Percentiles rank a stretch among this genome's conserved stretches.
These are phyloP conservation scores for Palaemon carinicauda DNA, from an alignment of 1,140 invertebrate genomes.

Conservation along the genomic window DNA sequence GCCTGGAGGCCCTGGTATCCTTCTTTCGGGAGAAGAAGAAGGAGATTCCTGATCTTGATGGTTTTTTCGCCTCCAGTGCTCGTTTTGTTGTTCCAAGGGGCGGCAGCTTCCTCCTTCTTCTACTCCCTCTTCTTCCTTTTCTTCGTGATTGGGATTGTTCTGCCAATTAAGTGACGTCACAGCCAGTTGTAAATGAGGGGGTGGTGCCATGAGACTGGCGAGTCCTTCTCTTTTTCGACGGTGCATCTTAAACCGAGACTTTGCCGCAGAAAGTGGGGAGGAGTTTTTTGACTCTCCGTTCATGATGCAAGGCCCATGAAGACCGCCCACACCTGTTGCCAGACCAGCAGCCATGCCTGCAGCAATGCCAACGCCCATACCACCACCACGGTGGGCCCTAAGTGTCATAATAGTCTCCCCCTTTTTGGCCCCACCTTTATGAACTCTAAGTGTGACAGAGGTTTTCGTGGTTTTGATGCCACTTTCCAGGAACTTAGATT, in stretches of 20 bases:
- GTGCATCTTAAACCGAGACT: background rate
- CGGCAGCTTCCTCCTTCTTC: background rate
- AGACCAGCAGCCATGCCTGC: conserved; percentile 27
- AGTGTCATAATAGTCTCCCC: conserved; percentile 59
- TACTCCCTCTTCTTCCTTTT: no score
- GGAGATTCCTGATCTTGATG: conserved; percentile 56
- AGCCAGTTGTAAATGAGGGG: conserved; percentile 12
- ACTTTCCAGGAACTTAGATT: conserved; percentile 68
- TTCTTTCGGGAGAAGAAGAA: conserved; percentile 59
- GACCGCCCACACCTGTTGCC: conserved; percentile 48
- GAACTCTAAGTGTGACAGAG: conserved; percentile 70
- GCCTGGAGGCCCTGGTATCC: conserved; percentile 60
- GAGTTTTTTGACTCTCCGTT: background rate
- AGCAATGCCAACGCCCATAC: conserved; percentile 50
- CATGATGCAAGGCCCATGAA: conserved; percentile 33
- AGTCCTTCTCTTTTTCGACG: background rate
- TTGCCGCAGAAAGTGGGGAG: background rate
- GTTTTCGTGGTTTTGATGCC: conserved; percentile 67
- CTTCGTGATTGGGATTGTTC: background rate
- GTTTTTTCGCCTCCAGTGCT: background rate
- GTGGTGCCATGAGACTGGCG: conserved; percentile 15
- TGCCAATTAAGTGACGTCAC: conserved; percentile 18
- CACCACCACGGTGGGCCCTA: conserved; percentile 61
- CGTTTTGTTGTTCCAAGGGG: background rate
- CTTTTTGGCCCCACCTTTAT: conserved; percentile 66